A percentile compares a stretch with the other conserved stretches of the same genome.
Evolutionary conservation across 2,888 invertebrate species (phyloP).

Genomic region (Diarsia rubi): DNA sequence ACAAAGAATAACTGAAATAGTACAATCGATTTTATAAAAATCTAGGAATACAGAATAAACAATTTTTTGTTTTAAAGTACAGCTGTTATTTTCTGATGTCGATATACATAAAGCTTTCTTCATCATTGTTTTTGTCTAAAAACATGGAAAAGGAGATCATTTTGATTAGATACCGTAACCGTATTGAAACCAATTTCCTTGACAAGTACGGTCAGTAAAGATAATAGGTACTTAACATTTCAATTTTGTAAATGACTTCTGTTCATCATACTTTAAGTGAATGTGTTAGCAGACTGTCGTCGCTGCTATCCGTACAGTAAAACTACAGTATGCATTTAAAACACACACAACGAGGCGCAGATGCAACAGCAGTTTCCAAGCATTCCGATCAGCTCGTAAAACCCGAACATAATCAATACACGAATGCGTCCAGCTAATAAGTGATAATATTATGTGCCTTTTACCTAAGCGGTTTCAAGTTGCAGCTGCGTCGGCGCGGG

Average conservation of each 20-base stretch:
- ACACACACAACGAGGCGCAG: neutral
- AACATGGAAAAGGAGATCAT: neutral
- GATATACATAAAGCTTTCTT: neutral
- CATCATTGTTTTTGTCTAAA: neutral
- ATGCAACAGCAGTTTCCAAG: conserved; percentile 13
- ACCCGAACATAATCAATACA: conserved; percentile 22
- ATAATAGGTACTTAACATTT: neutral
- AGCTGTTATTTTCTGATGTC: neutral
- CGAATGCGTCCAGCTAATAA: conserved; percentile 32
- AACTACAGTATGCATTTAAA: neutral
- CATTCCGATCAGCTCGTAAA: conserved; percentile 16
- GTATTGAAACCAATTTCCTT: neutral
- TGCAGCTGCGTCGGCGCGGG: conserved; percentile 75
- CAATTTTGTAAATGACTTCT: neutral
- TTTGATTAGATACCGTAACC: too few species aligned
- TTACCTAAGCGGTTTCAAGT: conserved; percentile 65
- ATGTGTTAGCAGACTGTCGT: neutral
- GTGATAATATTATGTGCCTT: conserved; percentile 50
- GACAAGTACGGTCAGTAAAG: neutral
- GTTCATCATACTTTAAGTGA: neutral
- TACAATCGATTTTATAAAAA: neutral
- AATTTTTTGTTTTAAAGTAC: neutral
- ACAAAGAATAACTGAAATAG: neutral
- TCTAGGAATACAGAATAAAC: neutral
- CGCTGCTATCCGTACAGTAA: neutral